Conservation (phyloP, 1,140 invertebrate genomes). For the Pseudomyrmex dendroicus region DNA sequence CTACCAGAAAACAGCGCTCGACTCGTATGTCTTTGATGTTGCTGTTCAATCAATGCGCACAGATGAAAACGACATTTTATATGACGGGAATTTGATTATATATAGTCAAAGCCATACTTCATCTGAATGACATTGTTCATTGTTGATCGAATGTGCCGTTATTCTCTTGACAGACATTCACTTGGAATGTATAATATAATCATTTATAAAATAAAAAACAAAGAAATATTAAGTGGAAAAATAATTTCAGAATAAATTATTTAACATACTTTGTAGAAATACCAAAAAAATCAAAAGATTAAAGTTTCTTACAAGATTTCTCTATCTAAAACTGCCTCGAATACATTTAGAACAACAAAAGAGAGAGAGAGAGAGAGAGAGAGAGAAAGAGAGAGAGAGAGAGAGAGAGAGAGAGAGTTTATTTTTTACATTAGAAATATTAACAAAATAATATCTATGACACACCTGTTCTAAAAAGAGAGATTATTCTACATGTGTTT, state of each 20-base stretch:
- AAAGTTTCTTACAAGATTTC: no score
- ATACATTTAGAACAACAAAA: no score
- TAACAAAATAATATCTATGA: not conserved
- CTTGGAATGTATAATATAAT: constrained; percentile 3
- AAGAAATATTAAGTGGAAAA: not conserved
- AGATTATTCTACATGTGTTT: constrained; percentile 15
- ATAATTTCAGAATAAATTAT: constrained; percentile 1
- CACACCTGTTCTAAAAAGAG: not conserved
- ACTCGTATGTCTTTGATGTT: constrained; percentile 40
- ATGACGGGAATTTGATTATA: constrained; percentile 45
- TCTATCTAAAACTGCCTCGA: no score
- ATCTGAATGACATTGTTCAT: constrained; percentile 3
- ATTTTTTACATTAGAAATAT: not conserved
- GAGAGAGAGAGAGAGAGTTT: not conserved
- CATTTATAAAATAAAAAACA: constrained; percentile 11
- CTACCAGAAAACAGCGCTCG: constrained; percentile 8
- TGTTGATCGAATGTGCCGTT: constrained; percentile 22
- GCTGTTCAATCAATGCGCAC: constrained; percentile 31
- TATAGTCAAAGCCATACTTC: constrained; percentile 2
- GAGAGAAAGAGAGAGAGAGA: no score
- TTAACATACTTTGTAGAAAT: not conserved
- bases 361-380: not conserved
- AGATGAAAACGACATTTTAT: constrained; percentile 35
- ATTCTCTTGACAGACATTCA: constrained; percentile 34
- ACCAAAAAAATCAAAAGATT: no score